Evolutionary conservation across 2,113 vertebrate species (phyloP).

Genomic region (Vireo altiloquus): DNA sequence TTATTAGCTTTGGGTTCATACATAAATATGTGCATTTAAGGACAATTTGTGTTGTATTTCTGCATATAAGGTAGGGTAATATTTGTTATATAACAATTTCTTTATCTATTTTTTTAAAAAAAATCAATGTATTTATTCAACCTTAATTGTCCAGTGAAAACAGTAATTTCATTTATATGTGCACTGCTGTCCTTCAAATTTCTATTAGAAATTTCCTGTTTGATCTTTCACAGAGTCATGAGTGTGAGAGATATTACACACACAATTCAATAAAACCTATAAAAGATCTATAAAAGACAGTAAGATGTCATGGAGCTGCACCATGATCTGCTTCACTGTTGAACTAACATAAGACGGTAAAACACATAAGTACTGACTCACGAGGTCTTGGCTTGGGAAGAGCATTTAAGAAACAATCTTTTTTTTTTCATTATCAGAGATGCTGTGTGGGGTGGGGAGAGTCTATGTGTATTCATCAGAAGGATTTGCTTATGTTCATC

Average conservation of each 20-base stretch:
- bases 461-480: background rate
- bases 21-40: background rate
- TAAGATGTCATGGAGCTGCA: background rate
- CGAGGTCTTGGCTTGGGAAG: rapidly evolving
- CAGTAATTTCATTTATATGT: background rate
- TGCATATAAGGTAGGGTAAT: background rate
- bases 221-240: background rate
- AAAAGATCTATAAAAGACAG: background rate
- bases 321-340: background rate
- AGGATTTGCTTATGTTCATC: background rate
- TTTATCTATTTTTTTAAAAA: background rate
- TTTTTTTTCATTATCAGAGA: background rate
- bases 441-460: background rate
- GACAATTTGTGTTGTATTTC: background rate
- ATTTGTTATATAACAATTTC: background rate
- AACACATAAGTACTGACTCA: background rate
- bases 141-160: background rate
- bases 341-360: background rate
- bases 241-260: background rate
- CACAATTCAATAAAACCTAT: background rate
- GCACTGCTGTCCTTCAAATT: background rate
- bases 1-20: background rate
- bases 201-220: background rate
- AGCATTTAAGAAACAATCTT: background rate
- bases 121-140: background rate